Evolutionary conservation across 2,888 invertebrate genomes (phyloP), one percentile per base, ranked within the genome.

Genomic region (Polyommatus iphigenia): DNA sequence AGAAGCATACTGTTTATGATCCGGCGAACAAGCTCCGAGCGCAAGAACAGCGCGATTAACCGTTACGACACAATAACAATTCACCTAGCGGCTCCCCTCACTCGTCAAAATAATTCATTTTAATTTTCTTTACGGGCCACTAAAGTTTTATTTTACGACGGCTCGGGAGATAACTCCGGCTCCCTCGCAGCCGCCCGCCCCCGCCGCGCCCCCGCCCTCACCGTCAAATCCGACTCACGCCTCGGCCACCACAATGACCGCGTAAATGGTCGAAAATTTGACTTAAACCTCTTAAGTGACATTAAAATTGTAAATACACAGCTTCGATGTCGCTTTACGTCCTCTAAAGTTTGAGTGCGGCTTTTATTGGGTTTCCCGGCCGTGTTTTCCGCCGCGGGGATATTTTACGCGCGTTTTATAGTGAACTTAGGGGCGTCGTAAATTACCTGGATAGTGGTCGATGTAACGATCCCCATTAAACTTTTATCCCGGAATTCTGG

Each of bases 101-200:
- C 92, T 93, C 94, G 94, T 93, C 94, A 94, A 93, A 94, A 94
- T 94, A 94, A 94, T 93, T 94, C 94, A 94, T 94, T 94, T 93
- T 94, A 93, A 94, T 94, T 94, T 93, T 93, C 93, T 93, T 93
- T 94, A 94, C 92, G 91, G 89, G 87, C 91, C 87, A 92, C 90
- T 94, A 93, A 94, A 94, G 91, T 93, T 93, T 93, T 93, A 94
- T 94, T 94, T 94, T 94, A 94, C 91, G 91, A 89, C 85, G 88
- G 87, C 88, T 86, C 88, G 86, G 87, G 88, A 92, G 93, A 94
- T 94, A 93, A 92, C 89, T 88, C 89, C 87, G 91, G 89, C 84
- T 91, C 92, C 93, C 92, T 91, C 89, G 86, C 88, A 91, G 90
- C 91, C 91, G 87, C 88, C 91, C 84, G 85, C 85, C 84, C 86